Evolutionary conservation across 2,113 vertebrate genomes (phyloP), one percentile per base, ranked within the genome.

Genomic region (Dicerorhinus sumatrensis): DNA sequence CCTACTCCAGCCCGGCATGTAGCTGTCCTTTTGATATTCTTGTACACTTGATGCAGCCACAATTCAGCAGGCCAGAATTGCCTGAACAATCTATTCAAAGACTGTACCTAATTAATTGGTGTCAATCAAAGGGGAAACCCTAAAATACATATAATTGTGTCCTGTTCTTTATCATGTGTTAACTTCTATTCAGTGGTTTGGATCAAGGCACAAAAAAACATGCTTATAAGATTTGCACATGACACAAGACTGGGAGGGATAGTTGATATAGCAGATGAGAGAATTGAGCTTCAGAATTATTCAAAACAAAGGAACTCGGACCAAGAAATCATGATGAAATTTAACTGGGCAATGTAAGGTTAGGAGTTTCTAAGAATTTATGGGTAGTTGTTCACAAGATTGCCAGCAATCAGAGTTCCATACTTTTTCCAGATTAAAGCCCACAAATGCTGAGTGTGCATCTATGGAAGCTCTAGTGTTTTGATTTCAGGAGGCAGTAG

Each of bases 141-240:
- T 7, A 48, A n/a, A 7, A 21, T 36, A 27, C 12, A 8, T 1
- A 13, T 0, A 12, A 1, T 0, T 8, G 13, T 16, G 86, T 46
- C n/a, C 31, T 84, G 23, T 12, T 96, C 67, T 58, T 63, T 1
- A 20, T 79, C 75, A 62, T 5, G 33, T 87, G 29, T 13, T 77
- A 31, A 46, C 23, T 42, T 42, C 72, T 16, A 27, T 72, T 86
- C 75, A 20, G 18, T 79, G 75, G 58, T 90, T 92, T 96, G 80
- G 70, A 48, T 56, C 51, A 70, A 82, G 60, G 23, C 79, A 46
- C 25, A 51, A 10, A 63, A 51, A 48, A 42, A 17, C 33, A 39
- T 21, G 27, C 72, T 77, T 27, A 4, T 18, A 76, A 89, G 9
- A 65, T 39, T 72, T 69, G 16, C 54, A 56, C 51, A 25, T 48